Conservation (phyloP, 1,140 invertebrate species). For the Euschistus heros region DNA sequence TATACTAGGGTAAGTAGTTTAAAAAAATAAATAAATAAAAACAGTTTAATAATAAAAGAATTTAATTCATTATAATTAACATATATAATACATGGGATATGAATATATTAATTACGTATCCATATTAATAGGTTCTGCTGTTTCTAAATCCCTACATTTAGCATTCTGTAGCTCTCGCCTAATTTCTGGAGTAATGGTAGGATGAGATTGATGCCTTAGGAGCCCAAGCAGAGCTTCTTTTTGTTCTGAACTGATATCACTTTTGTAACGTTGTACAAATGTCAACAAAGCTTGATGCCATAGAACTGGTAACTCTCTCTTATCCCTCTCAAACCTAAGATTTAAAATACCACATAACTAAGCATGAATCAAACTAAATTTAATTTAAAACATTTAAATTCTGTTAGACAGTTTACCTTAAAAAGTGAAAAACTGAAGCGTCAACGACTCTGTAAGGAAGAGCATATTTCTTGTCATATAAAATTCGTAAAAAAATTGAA, state of each 20-base stretch:
- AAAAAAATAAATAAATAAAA: no score
- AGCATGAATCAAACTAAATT: neutral
- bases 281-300: slow-evolving; percentile 94
- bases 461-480: slow-evolving; percentile 98
- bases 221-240: slow-evolving; percentile 73
- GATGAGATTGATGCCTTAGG: slow-evolving; percentile 66
- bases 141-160: slow-evolving; percentile 66
- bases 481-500: slow-evolving; percentile 87
- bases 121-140: slow-evolving; percentile 26
- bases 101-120: neutral
- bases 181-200: slow-evolving; percentile 73
- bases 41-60: no score
- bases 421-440: slow-evolving; percentile 90
- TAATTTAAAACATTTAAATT: neutral
- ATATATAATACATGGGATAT: no score
- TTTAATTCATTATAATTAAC: no score
- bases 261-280: slow-evolving; percentile 92
- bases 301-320: slow-evolving; percentile 76
- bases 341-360: neutral
- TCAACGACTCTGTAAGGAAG: slow-evolving; percentile 92
- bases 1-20: no score
- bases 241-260: slow-evolving; percentile 87
- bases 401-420: slow-evolving; percentile 50
- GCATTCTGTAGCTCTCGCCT: slow-evolving; percentile 72
- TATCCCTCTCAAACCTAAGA: slow-evolving; percentile 70